Conservation (phyloP, 2,888 invertebrate species). For the Ennomos fuscantarius region DNA sequence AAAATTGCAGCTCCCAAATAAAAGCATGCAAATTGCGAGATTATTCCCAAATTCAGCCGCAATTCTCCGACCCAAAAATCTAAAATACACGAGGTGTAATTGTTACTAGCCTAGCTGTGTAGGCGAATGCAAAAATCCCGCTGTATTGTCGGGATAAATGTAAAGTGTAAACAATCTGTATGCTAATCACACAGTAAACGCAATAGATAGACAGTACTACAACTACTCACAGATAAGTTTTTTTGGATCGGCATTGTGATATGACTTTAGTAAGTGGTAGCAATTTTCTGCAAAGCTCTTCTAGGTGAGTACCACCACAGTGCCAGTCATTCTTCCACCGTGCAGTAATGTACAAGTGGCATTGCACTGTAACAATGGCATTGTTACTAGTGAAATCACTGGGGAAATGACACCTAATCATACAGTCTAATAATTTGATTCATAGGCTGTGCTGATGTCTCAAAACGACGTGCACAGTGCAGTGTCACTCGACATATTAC, state of each 20-base stretch:
- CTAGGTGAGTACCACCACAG: no score
- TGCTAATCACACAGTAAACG: slow-evolving; percentile 61
- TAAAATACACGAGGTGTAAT: slow-evolving; percentile 41
- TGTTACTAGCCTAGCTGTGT: slow-evolving; percentile 37
- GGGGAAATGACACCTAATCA: no score
- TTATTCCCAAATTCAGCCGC: slow-evolving; percentile 6
- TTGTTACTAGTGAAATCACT: no score
- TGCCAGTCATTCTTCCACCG: no score
- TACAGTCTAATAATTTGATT: no score
- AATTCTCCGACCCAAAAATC: slow-evolving; percentile 21
- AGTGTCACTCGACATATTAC: no score
- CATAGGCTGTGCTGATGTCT: no score
- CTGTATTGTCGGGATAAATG: slow-evolving; percentile 42
- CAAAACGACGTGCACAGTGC: no score
- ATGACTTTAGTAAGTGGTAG: background rate
- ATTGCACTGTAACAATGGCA: no score
- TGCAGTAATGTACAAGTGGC: no score
- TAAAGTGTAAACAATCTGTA: slow-evolving; percentile 68
- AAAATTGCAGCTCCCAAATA: background rate
- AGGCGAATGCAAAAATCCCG: slow-evolving; percentile 50
- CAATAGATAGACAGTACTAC: slow-evolving; percentile 9
- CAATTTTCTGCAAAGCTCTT: no score
- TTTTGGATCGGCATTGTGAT: background rate
- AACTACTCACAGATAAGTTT: background rate
- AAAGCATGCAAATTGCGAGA: background rate